Evolutionary conservation across 2,113 vertebrate species (phyloP), one percentile per base, ranked within the genome.

Genomic region (Acrocephalus arundinaceus): DNA sequence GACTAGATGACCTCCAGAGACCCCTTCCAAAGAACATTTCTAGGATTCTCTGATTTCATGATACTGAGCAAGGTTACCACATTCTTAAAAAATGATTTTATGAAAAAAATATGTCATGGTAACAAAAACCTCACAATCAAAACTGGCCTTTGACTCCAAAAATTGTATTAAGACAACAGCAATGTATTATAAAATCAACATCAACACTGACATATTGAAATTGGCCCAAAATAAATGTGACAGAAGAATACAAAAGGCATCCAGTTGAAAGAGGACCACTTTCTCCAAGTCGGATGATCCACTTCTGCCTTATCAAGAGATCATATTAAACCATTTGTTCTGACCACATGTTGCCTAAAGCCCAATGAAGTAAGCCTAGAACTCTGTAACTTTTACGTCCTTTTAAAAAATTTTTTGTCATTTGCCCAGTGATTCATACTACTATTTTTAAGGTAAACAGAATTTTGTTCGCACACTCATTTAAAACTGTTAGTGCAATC

Each of bases 191-290:
- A n/a, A 52, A n/a, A 82, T 16, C 9, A 27, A 35, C 28, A 65
- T 41, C 24, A 57, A 63, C 8, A 12, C 0, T 51, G 18, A 37
- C 33, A n/a, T 33, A 79, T 11, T 59, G 68, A 77, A 84, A 76
- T 1, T 41, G 24, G 9, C 30, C 23, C 33, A 57, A 85, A 82
- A 54, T 54, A 83, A 79, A 76, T 5, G 20, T 4, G 16, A 78
- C 10, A 78, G 23, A n/a, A 19, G 3, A 62, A 4, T 23, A 51
- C 0, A 58, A 28, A 46, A 25, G 8, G 13, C 6, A 9, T 37
- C 7, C 41, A 55, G 15, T 3, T 65, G 35, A 67, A 88, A 75
- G n/a, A 81, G 31, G 24, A 71, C 2, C 12, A 68, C 17, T 59
- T 89, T 45, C 23, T 67, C 65, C 28, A 89, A 65, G 8, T 1